Evolutionary conservation across 2,113 vertebrate species (phyloP).

Genomic region (Trogon surrucura): DNA sequence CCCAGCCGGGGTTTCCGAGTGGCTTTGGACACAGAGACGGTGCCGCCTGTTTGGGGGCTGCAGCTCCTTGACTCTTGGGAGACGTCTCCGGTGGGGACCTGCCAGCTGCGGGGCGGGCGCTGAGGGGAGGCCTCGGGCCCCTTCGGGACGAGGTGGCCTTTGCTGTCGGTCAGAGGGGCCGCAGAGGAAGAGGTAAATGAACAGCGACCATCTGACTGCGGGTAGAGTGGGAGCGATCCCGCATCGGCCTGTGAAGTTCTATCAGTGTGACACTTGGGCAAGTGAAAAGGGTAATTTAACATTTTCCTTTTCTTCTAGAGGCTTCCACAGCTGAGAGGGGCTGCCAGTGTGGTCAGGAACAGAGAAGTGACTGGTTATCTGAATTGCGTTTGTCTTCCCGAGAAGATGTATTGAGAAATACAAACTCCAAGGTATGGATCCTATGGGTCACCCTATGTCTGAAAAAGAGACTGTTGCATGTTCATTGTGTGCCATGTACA

Average conservation of each 20-base stretch:
- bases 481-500: not conserved
- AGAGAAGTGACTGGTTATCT: not conserved
- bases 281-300: not conserved
- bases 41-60: not conserved
- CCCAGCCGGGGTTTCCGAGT: fast-evolving
- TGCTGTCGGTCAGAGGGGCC: not conserved
- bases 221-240: not conserved
- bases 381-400: not conserved
- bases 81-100: not conserved
- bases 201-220: not conserved
- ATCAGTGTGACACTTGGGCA: not conserved
- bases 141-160: not conserved
- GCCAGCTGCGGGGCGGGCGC: not conserved
- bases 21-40: fast-evolving
- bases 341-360: not conserved
- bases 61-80: not conserved
- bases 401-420: not conserved
- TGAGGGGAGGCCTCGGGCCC: not conserved
- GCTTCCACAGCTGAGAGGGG: not conserved
- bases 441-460: not conserved
- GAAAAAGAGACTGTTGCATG: not conserved
- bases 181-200: fast-evolving
- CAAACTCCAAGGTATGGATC: not conserved
- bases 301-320: not conserved
- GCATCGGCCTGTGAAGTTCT: not conserved